Base-by-base conservation (phyloP, 1,140 invertebrate species). In the Drosophila funebris region DNA sequence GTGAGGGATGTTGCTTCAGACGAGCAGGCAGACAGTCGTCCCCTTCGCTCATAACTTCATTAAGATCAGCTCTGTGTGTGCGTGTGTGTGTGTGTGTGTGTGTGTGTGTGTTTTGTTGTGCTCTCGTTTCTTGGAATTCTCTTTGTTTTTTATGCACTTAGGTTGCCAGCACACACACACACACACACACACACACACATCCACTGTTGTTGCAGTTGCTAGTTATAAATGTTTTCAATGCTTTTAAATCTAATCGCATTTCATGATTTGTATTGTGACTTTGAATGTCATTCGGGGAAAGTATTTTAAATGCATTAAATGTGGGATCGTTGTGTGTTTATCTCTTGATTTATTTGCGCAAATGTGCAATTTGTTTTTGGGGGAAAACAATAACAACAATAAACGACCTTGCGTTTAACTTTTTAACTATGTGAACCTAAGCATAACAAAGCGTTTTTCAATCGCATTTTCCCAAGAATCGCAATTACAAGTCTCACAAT, bases 301-400 rank as follows among this genome's bases (percentile, higher is more conserved):
- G 0, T 27, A 6, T 27, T 27, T 27, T 24, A 70, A 44, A 46
- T 41, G 14, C 18, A 24, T 54, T 36, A 58, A 70, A 57, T 63
- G 54, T 64, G 66, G 73, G 31, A 63, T 46, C 36, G 39, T 14
- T 13, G 5, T 64, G 22, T 29, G 36, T 79, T 29, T 7, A 27
- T 50, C 56, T 74, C 57, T 79, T 83, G 76, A 83, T 80, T 83
- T 83, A 85, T 83, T 44, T 64, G 48, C 72, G 66, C 80, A 83
- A 83, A 78, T 83, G 71, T 58, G 67, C 76, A 76, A 75, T 78
- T 83, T 76, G 78, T 54, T 36, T 43, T n/a, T 20, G 13, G 14
- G 13, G 13, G 9, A 41, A n/a, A n/a, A n/a, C n/a, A n/a, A n/a
- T n/a, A n/a, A n/a, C n/a, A n/a, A 57, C 66, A 71, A 79, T 53